A percentile compares a stretch with the other conserved stretches of the same genome.
These are phyloP conservation scores for Marmota monax DNA, from an alignment of 2,113 vertebrate genomes.

Conservation along the genomic window DNA sequence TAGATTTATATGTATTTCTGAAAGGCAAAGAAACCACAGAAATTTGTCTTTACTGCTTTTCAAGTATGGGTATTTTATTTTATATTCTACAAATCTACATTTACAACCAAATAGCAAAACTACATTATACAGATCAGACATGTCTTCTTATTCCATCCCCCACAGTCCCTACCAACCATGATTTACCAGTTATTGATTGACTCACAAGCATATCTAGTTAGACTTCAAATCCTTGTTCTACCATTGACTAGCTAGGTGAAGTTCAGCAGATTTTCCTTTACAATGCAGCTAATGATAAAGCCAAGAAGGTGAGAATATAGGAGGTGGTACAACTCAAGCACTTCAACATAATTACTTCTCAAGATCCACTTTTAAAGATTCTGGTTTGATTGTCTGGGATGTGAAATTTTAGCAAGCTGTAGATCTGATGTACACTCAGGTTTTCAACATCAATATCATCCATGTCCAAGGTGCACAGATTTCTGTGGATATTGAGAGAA, in stretches of 20 bases:
- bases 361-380: slow-evolving; percentile 5
- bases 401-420: not conserved
- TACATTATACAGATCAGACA: not conserved
- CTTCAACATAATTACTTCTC: not conserved
- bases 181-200: not conserved
- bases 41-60: not conserved
- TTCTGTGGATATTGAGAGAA: not conserved
- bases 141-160: not conserved
- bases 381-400: not conserved
- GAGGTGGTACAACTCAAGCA: not conserved
- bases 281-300: not conserved
- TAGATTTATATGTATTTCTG: not conserved
- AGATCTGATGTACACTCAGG: not conserved
- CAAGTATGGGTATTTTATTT: not conserved
- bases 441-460: not conserved
- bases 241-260: not conserved
- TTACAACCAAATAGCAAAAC: slow-evolving; percentile 35
- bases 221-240: not conserved
- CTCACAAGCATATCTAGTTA: not conserved
- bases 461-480: not conserved
- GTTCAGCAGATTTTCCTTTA: not conserved
- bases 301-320: not conserved
- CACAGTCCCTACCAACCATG: not conserved
- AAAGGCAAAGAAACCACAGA: not conserved
- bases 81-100: not conserved